These are phyloP conservation scores for Heliconius hortense DNA, from an alignment of 2,888 invertebrate genomes.

Conservation along the genomic window DNA sequence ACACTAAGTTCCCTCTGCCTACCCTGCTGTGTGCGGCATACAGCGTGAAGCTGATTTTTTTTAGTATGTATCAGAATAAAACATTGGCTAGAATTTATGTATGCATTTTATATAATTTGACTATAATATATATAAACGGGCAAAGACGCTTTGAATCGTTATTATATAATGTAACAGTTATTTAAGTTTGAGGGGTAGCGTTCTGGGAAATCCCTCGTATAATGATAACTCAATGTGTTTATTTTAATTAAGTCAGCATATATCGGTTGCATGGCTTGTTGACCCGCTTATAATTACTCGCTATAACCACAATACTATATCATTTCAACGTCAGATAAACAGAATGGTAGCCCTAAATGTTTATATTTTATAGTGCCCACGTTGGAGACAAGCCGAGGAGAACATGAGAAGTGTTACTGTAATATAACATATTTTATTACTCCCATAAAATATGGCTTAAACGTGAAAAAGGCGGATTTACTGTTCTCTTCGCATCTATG, in stretches of 20 bases:
- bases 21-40: no score
- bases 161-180: no score
- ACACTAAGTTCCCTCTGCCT: no score
- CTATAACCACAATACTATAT: not conserved
- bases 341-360: not conserved
- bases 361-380: not conserved
- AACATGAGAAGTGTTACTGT: conserved; percentile 15
- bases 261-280: not conserved
- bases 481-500: conserved; percentile 7
- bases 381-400: conserved; percentile 6
- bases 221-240: not conserved
- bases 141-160: no score
- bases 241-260: conserved; percentile 1
- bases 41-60: no score
- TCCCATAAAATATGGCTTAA: conserved; percentile 2
- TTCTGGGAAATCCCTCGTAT: not conserved
- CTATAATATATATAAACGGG: no score
- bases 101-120: no score
- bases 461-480: conserved; percentile 18
- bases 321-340: not conserved
- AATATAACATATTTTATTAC: conserved; percentile 21
- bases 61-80: no score
- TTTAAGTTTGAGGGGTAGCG: no score
- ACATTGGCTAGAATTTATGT: no score
- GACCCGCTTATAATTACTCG: not conserved